phyloP scores from a whole-genome alignment of 1,140 invertebrate species.

The Lutraria rhynchaena region DNA sequence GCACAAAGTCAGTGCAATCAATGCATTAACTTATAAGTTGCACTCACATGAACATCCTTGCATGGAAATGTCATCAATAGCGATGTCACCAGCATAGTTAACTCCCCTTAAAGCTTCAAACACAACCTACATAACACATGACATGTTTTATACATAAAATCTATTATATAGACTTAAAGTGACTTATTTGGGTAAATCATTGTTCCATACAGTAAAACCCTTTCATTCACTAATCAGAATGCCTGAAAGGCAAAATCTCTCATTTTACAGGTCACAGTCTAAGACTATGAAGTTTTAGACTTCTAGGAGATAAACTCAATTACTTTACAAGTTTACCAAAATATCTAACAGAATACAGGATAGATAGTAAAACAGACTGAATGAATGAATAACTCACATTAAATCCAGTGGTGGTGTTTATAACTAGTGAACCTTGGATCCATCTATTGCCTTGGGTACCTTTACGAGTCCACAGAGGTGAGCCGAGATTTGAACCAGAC shows the following conservation, averaged over 20 bases:
- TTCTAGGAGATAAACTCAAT: no score
- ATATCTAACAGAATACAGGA: no score
- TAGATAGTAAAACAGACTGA: no score
- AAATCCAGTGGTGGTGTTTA: slow-evolving; percentile 23
- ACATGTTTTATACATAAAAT: background rate
- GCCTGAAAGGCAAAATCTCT: no score
- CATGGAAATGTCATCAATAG: slow-evolving; percentile 70
- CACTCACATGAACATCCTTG: slow-evolving; percentile 68
- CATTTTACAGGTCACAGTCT: no score
- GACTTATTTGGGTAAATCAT: no score
- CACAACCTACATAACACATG: slow-evolving; percentile 44
- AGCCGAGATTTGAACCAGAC: slow-evolving; percentile 41
- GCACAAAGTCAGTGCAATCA: no score
- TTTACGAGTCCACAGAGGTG: slow-evolving; percentile 65
- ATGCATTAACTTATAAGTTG: no score
- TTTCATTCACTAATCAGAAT: no score
- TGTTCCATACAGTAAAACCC: no score
- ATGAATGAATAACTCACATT: slow-evolving; percentile 57
- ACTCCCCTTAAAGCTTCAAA: slow-evolving; percentile 86
- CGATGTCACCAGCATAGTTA: slow-evolving; percentile 85
- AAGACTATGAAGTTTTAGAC: no score
- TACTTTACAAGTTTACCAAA: no score
- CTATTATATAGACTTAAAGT: background rate
- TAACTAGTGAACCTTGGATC: slow-evolving; percentile 54
- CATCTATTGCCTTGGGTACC: slow-evolving; percentile 73